Base-by-base conservation (phyloP, 2,797 vertebrate species). In the Oryzias sinensis region DNA sequence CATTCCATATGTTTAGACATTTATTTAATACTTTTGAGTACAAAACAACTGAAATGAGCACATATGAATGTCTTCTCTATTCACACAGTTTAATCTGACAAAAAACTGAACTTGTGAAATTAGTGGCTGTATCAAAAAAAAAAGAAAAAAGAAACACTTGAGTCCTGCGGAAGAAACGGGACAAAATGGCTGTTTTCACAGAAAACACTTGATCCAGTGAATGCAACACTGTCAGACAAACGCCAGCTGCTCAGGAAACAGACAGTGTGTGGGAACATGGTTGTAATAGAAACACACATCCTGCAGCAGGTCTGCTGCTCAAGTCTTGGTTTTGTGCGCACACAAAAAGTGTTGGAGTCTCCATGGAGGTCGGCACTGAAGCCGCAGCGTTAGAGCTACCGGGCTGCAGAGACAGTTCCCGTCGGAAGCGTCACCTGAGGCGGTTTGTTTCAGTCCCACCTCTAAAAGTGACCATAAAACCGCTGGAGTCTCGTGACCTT, bases 181-280 rank as follows among this genome's bases (percentile, higher is more conserved):
- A 71, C 68, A 75, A 77, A 76, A 81, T 76, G 72, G 78, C 63
- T 84, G 95, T 96, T 97, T 97, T 97, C 95, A 96, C 87, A 95
- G 95, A 97, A 97, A 97, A 97, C 94, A 91, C 83, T 68, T 56
- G 47, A 76, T 84, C 82, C 76, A 62, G 33, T 71, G 68, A 81
- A 80, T 73, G 80, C 74, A 87, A 85, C 84, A 88, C 80, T 84
- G 83, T 37, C 33, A 37, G 33, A 37, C 33, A 11, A 13, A 37
- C 33, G 33, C 9, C 33, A 11, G 33, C 33, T 37, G 33, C 33
- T 37, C 45, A 47, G 20, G 20, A 14, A 22, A 47, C 45, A 6
- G 18, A 14, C 11, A 22, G 18, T 59, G 37, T 15, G 50, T 43
- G 53, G 40, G 27, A 42, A 33, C 53, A 67, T 48, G 52, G 63